These are phyloP conservation scores for Drosophila recens DNA, from an alignment of 2,888 invertebrate species.

Conservation along the genomic window DNA sequence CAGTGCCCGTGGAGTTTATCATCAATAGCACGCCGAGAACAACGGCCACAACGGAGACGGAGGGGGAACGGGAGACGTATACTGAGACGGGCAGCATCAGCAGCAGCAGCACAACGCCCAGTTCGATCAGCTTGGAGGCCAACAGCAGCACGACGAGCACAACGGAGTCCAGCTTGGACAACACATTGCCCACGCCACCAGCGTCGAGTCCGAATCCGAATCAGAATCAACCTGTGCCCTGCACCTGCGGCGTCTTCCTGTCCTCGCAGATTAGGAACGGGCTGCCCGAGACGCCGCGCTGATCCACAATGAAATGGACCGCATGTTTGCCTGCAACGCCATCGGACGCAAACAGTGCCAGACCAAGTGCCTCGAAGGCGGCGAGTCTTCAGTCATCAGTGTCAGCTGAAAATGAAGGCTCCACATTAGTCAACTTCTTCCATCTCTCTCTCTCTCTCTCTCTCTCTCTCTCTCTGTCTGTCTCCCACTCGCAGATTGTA, in stretches of 20 bases:
- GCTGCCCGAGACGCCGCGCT: slow-evolving; percentile 89
- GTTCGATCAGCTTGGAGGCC: background rate
- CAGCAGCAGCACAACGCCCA: background rate
- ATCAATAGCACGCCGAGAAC: slow-evolving; percentile 40
- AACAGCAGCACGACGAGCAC: slow-evolving; percentile 23
- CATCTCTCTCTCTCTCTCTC: slow-evolving; percentile 11
- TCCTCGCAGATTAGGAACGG: slow-evolving; percentile 90
- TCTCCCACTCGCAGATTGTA: slow-evolving; percentile 87
- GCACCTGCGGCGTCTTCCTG: slow-evolving; percentile 93
- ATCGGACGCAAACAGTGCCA: slow-evolving; percentile 91
- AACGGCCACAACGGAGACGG: background rate
- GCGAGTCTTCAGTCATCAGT: slow-evolving; percentile 86
- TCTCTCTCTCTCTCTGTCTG: no score
- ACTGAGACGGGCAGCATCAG: background rate
- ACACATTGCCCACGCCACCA: slow-evolving; percentile 46
- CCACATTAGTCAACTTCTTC: background rate
- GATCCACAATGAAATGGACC: slow-evolving; percentile 90
- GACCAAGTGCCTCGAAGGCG: slow-evolving; percentile 91
- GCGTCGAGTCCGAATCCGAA: slow-evolving; percentile 1
- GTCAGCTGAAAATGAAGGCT: background rate
- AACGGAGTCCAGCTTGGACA: slow-evolving; percentile 38
- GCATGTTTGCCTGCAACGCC: slow-evolving; percentile 88
- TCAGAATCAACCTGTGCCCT: slow-evolving; percentile 84
- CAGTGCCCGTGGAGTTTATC: slow-evolving; percentile 63
- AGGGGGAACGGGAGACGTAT: background rate